These are phyloP conservation scores for Lepidostoma basale DNA, from an alignment of 1,140 invertebrate species.

Conservation along the genomic window DNA sequence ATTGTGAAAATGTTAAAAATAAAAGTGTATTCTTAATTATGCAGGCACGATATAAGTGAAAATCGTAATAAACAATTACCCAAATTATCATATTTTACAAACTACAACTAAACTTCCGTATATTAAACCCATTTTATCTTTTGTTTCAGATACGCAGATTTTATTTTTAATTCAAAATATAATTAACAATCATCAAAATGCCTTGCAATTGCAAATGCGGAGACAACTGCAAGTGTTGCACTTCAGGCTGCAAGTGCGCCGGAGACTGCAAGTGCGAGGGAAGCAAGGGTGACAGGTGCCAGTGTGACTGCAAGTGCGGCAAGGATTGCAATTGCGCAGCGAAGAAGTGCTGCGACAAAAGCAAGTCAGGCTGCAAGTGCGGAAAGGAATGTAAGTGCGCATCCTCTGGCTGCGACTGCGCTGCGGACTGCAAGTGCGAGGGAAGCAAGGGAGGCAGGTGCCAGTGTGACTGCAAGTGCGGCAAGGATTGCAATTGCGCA, in stretches of 20 bases:
- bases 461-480: slow-evolving; percentile 50
- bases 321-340: slow-evolving; percentile 39
- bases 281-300: slow-evolving; percentile 16
- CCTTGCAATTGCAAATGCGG: slow-evolving; percentile 50
- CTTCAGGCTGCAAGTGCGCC: slow-evolving; percentile 31
- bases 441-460: slow-evolving; percentile 48
- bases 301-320: slow-evolving; percentile 28
- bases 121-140: no score
- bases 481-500: slow-evolving; percentile 29
- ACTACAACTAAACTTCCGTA: no score
- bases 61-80: no score
- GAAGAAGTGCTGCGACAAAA: slow-evolving; percentile 22
- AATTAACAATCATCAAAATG: no score
- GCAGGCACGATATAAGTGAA: no score
- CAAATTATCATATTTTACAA: no score
- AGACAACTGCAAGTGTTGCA: slow-evolving; percentile 30
- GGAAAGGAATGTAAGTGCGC: slow-evolving; percentile 30
- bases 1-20: no score
- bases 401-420: no score
- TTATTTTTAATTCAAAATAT: no score
- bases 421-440: slow-evolving; percentile 46
- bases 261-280: slow-evolving; percentile 37
- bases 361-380: slow-evolving; percentile 22
- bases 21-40: no score
- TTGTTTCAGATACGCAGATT: no score